A percentile compares a stretch with the other conserved stretches of the same genome.
Conservation (phyloP, 2,888 invertebrate genomes). For the Athetis lepigone region DNA sequence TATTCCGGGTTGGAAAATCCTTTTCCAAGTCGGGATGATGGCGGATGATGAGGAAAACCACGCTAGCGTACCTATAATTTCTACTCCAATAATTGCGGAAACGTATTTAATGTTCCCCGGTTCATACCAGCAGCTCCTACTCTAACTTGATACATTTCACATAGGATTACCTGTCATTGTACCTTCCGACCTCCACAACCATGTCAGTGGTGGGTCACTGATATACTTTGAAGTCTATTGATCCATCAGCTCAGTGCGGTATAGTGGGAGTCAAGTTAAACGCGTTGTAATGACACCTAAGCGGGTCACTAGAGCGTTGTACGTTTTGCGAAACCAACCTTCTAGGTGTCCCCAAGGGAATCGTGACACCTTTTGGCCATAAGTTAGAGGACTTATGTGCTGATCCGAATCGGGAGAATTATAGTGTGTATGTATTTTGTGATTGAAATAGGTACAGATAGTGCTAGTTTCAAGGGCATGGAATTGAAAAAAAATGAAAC, state of each 20-base stretch:
- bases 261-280: constrained; percentile 22
- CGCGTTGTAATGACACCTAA: constrained; percentile 30
- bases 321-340: constrained; percentile 7
- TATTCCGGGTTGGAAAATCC: too few species aligned
- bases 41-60: too few species aligned
- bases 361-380: background rate
- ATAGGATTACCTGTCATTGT: background rate
- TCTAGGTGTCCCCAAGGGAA: constrained; percentile 13
- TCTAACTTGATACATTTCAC: background rate
- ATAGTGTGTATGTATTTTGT: background rate
- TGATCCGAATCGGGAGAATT: background rate
- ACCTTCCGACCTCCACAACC: background rate
- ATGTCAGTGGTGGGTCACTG: background rate
- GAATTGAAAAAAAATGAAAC: too few species aligned
- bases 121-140: too few species aligned
- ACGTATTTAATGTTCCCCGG: too few species aligned
- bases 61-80: too few species aligned
- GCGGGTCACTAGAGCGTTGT: constrained; percentile 49
- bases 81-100: too few species aligned
- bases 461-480: too few species aligned
- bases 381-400: background rate
- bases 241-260: constrained; percentile 32
- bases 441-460: background rate
- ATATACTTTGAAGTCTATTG: constrained; percentile 26
- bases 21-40: too few species aligned